These are phyloP conservation scores for Tinea semifulvella DNA, from an alignment of 2,888 invertebrate genomes.

Conservation along the genomic window DNA sequence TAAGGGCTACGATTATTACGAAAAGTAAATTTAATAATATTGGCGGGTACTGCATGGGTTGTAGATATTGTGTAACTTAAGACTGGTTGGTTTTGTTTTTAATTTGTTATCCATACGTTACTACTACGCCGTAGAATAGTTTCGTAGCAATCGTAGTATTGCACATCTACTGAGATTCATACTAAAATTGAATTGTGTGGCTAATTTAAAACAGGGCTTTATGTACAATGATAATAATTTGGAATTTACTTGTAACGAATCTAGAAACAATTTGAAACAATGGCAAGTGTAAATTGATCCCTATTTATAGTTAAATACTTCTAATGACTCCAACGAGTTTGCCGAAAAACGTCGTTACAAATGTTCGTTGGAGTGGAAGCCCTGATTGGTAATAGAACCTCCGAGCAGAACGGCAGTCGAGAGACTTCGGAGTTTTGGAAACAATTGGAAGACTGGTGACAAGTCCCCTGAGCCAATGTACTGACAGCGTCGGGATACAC, in stretches of 20 bases:
- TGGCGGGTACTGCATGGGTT: no score
- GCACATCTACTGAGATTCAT: no score
- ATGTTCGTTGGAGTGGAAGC: slow-evolving; percentile 4
- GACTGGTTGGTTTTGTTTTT: no score
- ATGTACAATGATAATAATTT: no score
- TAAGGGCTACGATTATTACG: no score
- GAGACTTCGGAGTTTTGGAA: slow-evolving; percentile 9
- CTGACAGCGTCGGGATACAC: not conserved
- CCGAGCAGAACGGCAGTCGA: slow-evolving; percentile 2
- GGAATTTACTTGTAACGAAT: no score
- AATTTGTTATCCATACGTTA: no score
- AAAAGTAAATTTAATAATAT: no score
- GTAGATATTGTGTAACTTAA: no score
- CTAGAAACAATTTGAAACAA: no score
- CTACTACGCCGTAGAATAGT: not conserved
- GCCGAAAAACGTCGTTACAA: slow-evolving; percentile 6
- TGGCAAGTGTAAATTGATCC: not conserved
- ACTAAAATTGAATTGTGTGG: no score
- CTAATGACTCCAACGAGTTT: slow-evolving; percentile 5
- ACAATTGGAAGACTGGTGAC: slow-evolving; percentile 8
- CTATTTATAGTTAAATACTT: slow-evolving; percentile 1
- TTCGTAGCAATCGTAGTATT: not conserved
- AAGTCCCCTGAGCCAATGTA: slow-evolving; percentile 1
- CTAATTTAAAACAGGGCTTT: no score
- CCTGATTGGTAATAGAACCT: not conserved